Conservation (phyloP, 2,888 invertebrate genomes). For the Chymomyza caudatula region DNA sequence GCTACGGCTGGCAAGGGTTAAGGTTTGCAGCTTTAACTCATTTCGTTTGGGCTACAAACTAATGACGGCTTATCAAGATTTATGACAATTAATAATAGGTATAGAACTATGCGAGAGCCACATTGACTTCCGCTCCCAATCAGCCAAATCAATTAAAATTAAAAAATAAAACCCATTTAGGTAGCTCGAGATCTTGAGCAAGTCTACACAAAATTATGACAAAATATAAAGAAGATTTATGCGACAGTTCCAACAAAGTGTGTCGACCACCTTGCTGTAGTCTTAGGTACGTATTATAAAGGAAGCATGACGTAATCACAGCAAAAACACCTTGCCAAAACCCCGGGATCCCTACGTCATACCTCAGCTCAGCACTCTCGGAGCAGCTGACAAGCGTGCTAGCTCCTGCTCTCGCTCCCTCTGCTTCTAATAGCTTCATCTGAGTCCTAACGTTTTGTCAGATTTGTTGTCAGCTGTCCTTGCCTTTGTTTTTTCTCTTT, state of each 20-base stretch:
- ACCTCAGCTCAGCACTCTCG: constrained; percentile 17
- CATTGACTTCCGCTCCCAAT: constrained; percentile 57
- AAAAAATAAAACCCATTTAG: constrained; percentile 19
- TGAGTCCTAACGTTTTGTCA: constrained; percentile 39
- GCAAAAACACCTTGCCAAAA: constrained; percentile 59
- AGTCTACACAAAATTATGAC: constrained; percentile 53
- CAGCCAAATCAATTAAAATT: constrained; percentile 55
- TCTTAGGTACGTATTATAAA: too few relatives aligned
- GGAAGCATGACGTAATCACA: constrained; percentile 53
- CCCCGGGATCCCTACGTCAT: constrained; percentile 16
- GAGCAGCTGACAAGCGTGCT: constrained; percentile 48
- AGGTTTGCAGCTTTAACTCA: constrained; percentile 57
- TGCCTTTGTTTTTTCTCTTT: constrained; percentile 43
- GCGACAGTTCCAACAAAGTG: constrained; percentile 55
- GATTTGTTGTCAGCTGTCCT: constrained; percentile 51
- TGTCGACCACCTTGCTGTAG: constrained; percentile 45
- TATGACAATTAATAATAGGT: constrained; percentile 78
- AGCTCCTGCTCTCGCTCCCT: neutral
- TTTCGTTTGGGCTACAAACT: constrained; percentile 25
- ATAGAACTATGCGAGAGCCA: constrained; percentile 18
- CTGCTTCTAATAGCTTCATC: constrained; percentile 22
- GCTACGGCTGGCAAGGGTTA: too few relatives aligned
- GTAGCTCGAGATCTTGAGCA: constrained; percentile 1
- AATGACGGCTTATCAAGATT: constrained; percentile 74
- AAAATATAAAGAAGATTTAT: constrained; percentile 44